Percentiles rank a stretch among this genome's conserved stretches.
Evolutionary conservation across 2,797 vertebrate species (phyloP).

Genomic region (Manis crassicaudata): DNA sequence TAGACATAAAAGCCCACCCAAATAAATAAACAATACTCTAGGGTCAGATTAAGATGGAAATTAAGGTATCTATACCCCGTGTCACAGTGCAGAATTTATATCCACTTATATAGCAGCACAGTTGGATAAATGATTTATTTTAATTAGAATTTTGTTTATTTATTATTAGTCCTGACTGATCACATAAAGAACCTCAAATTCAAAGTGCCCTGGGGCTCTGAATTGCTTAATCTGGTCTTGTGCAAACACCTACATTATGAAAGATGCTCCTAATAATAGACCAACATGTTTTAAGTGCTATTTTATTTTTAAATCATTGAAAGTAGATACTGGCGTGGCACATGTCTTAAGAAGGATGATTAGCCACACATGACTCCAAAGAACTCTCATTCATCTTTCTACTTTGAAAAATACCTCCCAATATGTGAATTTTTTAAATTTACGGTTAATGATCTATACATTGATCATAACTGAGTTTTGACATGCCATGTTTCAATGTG

Average conservation of each 20-base stretch:
- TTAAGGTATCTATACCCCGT: neutral
- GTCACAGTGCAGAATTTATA: constrained; percentile 16
- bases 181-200: constrained; percentile 57
- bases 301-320: neutral
- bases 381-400: neutral
- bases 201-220: neutral
- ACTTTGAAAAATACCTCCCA: neutral
- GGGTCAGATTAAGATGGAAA: constrained; percentile 48
- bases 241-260: constrained; percentile 25
- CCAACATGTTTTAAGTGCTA: neutral
- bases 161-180: constrained; percentile 46
- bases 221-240: constrained; percentile 56
- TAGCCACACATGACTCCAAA: neutral
- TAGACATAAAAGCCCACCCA: neutral
- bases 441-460: neutral
- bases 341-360: neutral
- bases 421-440: neutral
- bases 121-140: constrained; percentile 59
- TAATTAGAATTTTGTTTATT: constrained; percentile 73
- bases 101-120: neutral
- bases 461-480: neutral
- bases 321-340: neutral
- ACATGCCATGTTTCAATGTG: neutral
- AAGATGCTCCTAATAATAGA: neutral
- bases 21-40: neutral